Conservation (phyloP, 1,140 invertebrate species). For the Radopholus similis region DNA sequence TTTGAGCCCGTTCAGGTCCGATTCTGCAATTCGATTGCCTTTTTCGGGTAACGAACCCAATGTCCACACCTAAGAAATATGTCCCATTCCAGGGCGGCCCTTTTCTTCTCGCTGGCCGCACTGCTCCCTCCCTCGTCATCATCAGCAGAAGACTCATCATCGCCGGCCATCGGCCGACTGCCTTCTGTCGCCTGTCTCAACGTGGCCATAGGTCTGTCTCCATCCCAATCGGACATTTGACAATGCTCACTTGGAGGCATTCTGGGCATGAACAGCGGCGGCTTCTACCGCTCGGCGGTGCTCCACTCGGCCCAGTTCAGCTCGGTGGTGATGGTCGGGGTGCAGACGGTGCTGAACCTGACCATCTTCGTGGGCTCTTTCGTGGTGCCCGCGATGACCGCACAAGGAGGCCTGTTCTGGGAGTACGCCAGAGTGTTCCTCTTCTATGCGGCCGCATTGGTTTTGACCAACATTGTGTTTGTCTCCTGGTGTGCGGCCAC, state of each 20-base stretch:
- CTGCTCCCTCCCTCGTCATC: no score
- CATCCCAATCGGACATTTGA: neutral
- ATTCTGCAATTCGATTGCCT: slow-evolving; percentile 12
- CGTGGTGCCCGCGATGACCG: slow-evolving; percentile 14
- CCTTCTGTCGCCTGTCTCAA: neutral
- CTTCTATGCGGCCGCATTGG: slow-evolving; percentile 5
- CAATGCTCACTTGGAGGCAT: no score
- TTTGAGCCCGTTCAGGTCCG: slow-evolving; percentile 8
- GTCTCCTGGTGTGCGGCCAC: slow-evolving; percentile 9
- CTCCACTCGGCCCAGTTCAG: slow-evolving; percentile 18
- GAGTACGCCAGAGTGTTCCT: slow-evolving; percentile 23
- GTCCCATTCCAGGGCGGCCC: neutral
- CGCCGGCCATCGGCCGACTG: no score
- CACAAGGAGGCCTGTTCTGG: slow-evolving; percentile 1
- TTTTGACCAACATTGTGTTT: slow-evolving; percentile 17
- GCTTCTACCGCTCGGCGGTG: slow-evolving; percentile 22
- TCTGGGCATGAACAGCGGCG: slow-evolving; percentile 18
- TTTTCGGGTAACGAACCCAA: slow-evolving; percentile 16
- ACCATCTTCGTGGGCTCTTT: slow-evolving; percentile 17
- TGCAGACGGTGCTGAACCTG: slow-evolving; percentile 4
- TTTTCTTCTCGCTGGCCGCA: slow-evolving; percentile 7
- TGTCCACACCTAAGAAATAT: no score
- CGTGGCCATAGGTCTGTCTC: neutral
- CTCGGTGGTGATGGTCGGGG: slow-evolving; percentile 15
- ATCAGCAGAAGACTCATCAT: no score